phyloP scores from a whole-genome alignment of 1,140 invertebrate genomes.

The Drosophila hydei region DNA sequence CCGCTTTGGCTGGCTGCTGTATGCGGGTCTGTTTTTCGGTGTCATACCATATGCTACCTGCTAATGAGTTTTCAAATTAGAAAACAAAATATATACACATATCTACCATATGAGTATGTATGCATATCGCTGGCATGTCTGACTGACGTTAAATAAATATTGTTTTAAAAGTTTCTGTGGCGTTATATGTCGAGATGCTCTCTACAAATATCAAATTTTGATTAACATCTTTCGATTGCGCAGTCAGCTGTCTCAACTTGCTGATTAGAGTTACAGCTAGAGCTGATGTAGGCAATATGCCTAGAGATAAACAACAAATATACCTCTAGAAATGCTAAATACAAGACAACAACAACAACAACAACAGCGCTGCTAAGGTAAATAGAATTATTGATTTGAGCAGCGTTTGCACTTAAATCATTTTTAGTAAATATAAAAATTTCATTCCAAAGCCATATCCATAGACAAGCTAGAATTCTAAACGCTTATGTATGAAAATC shows the following conservation, averaged over 20 bases:
- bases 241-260: slow-evolving; percentile 1
- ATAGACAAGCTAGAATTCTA: no score
- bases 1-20: slow-evolving; percentile 46
- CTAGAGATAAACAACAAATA: background rate
- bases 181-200: slow-evolving; percentile 12
- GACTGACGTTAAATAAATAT: slow-evolving; percentile 44
- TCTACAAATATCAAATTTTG: slow-evolving; percentile 16
- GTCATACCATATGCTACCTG: slow-evolving; percentile 81
- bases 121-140: slow-evolving; percentile 3
- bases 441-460: no score
- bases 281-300: background rate
- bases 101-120: background rate
- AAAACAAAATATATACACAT: slow-evolving; percentile 40
- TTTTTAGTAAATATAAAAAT: no score
- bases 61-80: slow-evolving; percentile 79
- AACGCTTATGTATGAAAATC: no score
- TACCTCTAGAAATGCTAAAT: no score
- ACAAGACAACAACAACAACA: no score
- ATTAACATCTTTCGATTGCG: slow-evolving; percentile 26
- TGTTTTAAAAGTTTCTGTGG: slow-evolving; percentile 22
- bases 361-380: no score
- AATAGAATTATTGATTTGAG: no score
- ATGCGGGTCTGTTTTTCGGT: slow-evolving; percentile 37
- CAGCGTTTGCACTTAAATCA: no score
- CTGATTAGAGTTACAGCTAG: background rate